A percentile compares a stretch with the other conserved stretches of the same genome.
Conservation (phyloP, 2,113 vertebrate species). For the Macroglossus sobrinus region DNA sequence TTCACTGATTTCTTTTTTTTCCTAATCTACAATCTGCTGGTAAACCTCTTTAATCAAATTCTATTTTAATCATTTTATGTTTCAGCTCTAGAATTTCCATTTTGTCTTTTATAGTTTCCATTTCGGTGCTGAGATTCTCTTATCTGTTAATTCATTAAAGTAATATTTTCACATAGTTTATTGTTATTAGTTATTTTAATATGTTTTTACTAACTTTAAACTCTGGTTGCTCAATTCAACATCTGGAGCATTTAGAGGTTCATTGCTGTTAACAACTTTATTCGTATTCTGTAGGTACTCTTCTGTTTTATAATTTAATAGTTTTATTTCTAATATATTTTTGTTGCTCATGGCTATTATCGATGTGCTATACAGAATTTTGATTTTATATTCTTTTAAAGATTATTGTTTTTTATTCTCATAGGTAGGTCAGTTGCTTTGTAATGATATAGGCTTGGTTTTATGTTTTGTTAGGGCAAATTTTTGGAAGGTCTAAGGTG, state of each 20-base stretch:
- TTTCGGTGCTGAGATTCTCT: not conserved
- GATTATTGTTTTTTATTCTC: not conserved
- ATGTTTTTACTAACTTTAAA: not conserved
- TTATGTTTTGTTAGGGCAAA: not conserved
- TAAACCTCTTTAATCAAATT: not conserved
- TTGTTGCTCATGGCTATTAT: not conserved
- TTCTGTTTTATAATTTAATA: not conserved
- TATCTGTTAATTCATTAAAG: not conserved
- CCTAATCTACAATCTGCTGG: not conserved
- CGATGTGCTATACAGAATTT: not conserved
- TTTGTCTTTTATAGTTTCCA: not conserved
- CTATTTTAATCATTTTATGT: not conserved
- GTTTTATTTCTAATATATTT: not conserved
- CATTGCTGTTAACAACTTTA: not conserved
- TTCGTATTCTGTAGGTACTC: not conserved
- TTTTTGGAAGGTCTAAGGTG: not conserved
- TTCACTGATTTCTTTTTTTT: not conserved
- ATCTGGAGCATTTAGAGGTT: not conserved
- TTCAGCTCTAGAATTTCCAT: not conserved
- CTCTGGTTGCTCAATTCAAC: not conserved
- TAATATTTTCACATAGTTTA: not conserved
- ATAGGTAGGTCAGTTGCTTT: not conserved
- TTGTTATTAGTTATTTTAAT: not conserved
- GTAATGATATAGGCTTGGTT: not conserved
- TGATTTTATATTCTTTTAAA: not conserved